phyloP scores from a whole-genome alignment of 1,140 invertebrate genomes.

The Hermetia illucens region DNA sequence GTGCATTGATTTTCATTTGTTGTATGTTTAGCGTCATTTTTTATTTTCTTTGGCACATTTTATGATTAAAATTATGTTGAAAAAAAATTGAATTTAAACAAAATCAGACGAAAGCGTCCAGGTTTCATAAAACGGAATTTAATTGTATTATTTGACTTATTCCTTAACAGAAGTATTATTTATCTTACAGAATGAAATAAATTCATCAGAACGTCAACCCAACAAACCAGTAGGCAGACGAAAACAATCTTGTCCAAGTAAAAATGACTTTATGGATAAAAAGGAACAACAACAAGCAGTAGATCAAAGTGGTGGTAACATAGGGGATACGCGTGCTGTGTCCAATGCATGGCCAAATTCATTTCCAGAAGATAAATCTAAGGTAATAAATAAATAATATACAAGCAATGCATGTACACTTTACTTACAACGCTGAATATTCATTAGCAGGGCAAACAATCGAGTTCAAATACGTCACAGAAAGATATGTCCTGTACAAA shows the following conservation, averaged over 20 bases:
- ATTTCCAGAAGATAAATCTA: not conserved
- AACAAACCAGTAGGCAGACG: constrained; percentile 21
- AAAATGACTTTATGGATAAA: constrained; percentile 6
- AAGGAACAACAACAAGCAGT: not conserved
- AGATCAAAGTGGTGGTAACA: not conserved
- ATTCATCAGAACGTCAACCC: constrained; percentile 5
- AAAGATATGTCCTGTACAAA: constrained; percentile 66
- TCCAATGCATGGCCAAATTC: not conserved
- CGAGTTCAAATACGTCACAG: constrained; percentile 20
- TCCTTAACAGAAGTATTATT: too few species aligned
- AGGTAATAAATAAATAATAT: not conserved
- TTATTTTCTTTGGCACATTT: too few species aligned
- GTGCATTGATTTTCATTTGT: too few species aligned
- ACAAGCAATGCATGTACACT: too few species aligned
- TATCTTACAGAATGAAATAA: constrained; percentile 5
- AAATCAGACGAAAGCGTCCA: too few species aligned
- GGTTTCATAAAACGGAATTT: too few species aligned
- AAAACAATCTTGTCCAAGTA: constrained; percentile 28
- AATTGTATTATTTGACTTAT: too few species aligned
- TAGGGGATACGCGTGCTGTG: not conserved
- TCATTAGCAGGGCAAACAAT: too few species aligned
- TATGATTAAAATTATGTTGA: too few species aligned
- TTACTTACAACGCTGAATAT: too few species aligned
- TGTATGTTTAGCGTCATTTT: too few species aligned
- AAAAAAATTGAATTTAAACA: too few species aligned